phyloP scores from a whole-genome alignment of 1,140 invertebrate genomes.

The Zaprionus camerounensis region DNA sequence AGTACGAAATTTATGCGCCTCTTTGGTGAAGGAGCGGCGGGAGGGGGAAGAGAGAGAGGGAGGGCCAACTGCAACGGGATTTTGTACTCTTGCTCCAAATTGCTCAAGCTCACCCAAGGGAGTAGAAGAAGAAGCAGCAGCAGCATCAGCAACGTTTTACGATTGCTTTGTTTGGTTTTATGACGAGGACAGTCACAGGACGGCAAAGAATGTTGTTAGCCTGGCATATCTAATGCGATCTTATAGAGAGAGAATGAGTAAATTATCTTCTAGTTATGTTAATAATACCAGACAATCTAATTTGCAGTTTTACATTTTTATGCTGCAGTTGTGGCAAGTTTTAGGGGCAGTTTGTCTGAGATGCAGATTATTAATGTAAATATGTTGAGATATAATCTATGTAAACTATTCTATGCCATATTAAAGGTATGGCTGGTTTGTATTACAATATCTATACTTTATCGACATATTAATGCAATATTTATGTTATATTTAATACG shows the following conservation, averaged over 20 bases:
- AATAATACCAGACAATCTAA: background rate
- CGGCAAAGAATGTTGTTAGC: background rate
- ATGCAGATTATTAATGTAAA: background rate
- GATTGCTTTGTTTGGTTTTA: constrained; percentile 35
- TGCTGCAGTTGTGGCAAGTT: background rate
- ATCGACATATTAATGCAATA: too few relatives aligned
- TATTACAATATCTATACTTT: too few relatives aligned
- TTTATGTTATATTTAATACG: too few relatives aligned
- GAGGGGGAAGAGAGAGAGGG: background rate
- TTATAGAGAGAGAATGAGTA: background rate
- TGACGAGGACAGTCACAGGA: constrained; percentile 9
- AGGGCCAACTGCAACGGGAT: background rate
- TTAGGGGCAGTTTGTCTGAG: background rate
- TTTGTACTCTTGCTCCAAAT: background rate
- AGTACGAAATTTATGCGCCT: background rate
- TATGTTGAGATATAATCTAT: background rate
- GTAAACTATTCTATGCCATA: too few relatives aligned
- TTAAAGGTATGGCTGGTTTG: too few relatives aligned
- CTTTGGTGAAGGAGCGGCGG: background rate
- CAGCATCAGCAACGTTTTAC: background rate
- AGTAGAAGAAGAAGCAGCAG: background rate
- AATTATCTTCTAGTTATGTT: background rate
- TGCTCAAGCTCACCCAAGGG: background rate
- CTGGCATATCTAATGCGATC: background rate
- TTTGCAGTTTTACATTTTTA: constrained; percentile 3